These are phyloP conservation scores for Sesamia inferens DNA, from an alignment of 2,888 invertebrate species.

Conservation along the genomic window DNA sequence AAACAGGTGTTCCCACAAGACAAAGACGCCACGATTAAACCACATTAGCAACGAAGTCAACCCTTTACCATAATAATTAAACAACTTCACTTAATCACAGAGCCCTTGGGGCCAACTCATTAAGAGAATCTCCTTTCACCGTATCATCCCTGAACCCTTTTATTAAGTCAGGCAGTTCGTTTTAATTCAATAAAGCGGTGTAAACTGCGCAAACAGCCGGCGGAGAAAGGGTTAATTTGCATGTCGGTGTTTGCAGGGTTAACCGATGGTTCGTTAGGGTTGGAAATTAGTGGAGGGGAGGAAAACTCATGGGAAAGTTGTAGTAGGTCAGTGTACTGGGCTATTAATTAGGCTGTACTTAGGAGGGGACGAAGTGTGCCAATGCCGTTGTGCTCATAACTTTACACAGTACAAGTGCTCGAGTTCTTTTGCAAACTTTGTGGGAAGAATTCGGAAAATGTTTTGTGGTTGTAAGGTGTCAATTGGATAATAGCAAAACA, in stretches of 20 bases:
- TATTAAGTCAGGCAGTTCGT: slow-evolving; percentile 72
- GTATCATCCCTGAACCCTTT: slow-evolving; percentile 87
- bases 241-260: slow-evolving; percentile 87
- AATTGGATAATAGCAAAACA: background rate
- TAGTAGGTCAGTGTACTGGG: slow-evolving; percentile 81
- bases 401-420: background rate
- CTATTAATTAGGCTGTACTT: slow-evolving; percentile 50
- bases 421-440: background rate
- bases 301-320: slow-evolving; percentile 87
- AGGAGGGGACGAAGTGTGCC: slow-evolving; percentile 42
- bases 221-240: slow-evolving; percentile 90
- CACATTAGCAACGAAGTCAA: slow-evolving; percentile 75
- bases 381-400: slow-evolving; percentile 19
- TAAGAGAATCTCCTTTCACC: slow-evolving; percentile 84
- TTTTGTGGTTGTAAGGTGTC: background rate
- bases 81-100: slow-evolving; percentile 83
- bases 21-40: slow-evolving; percentile 66
- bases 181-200: slow-evolving; percentile 88
- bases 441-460: background rate
- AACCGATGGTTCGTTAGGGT: slow-evolving; percentile 89
- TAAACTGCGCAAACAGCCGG: slow-evolving; percentile 85
- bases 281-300: slow-evolving; percentile 84
- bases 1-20: slow-evolving; percentile 48
- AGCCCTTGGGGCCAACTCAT: slow-evolving; percentile 81
- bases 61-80: slow-evolving; percentile 79